These are phyloP conservation scores for Falco rusticolus DNA, from an alignment of 2,797 vertebrate genomes.

Conservation along the genomic window DNA sequence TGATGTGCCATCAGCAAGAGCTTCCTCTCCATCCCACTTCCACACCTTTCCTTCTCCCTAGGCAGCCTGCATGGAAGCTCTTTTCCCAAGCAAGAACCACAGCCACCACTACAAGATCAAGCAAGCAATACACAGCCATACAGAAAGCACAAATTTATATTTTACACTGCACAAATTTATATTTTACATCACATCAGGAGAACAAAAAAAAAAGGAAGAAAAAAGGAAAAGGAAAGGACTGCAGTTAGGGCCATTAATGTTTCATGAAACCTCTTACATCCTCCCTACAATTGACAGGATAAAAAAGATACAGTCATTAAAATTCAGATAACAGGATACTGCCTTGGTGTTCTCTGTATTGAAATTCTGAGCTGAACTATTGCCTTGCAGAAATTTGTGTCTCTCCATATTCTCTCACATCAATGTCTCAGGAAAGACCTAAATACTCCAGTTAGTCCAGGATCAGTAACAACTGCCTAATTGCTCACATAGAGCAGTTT, in stretches of 20 bases:
- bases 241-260: conserved; percentile 50
- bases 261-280: conserved; percentile 59
- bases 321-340: conserved; percentile 48
- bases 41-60: neutral
- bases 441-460: neutral
- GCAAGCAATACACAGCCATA: neutral
- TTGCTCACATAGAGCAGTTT: neutral
- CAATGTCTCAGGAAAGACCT: neutral
- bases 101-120: neutral
- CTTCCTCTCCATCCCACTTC: neutral
- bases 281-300: conserved; percentile 31
- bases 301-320: conserved; percentile 55
- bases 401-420: neutral
- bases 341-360: conserved; percentile 12
- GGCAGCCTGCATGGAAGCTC: neutral
- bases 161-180: neutral
- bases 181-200: conserved; percentile 27
- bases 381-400: conserved; percentile 20
- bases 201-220: neutral
- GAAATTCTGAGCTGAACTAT: conserved; percentile 32
- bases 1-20: neutral
- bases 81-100: neutral
- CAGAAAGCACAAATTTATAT: neutral
- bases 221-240: conserved; percentile 4
- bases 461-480: neutral